Evolutionary conservation across 2,113 vertebrate species (phyloP), one percentile per base, ranked within the genome.

Genomic region (Anser brachyrhynchus): DNA sequence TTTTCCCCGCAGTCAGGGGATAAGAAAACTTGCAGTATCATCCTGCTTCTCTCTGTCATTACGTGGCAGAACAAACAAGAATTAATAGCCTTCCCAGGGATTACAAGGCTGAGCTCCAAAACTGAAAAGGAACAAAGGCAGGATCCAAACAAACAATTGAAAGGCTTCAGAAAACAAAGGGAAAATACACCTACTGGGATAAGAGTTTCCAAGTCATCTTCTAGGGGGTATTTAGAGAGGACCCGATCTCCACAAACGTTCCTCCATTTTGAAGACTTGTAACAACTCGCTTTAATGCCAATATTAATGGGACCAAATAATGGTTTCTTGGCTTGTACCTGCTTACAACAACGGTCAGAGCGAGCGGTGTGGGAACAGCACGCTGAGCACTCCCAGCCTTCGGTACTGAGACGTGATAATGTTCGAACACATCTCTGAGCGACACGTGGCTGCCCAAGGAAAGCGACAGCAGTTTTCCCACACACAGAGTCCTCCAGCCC

Each of bases 1-100:
- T 93, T 84, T 74, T 21, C 64, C 70, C 72, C 77, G 91, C 69
- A 93, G 69, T 74, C 83, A 86, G n/a, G 22, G 19, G 83, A 55
- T 28, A 51, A 29, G 28, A 88, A 76, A 93, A 77, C n/a, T 70
- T 89, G 80, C 86, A 90, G 65, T 28, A 89, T 80, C 83, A 95
- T 94, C 57, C 69, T 92, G 89, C 51, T 78, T 92, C 74, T 90
- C 73, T 90, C 73, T 87, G 76, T 71, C 46, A 31, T 49, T 91
- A 85, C 59, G 33, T 73, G 55, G 12, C 64, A 90, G 61, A 28
- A 74, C 83, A 39, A 89, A 78, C 9, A 92, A 43, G 14, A 80
- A 89, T 70, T 84, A 84, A 87, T 44, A 33, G 13, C 74, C 46
- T 80, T 95, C 19, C 25, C 14, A n/a, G 61, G 37, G 31, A 92